phyloP scores from a whole-genome alignment of 2,888 invertebrate species.

The Neocrepidodera transversa region DNA sequence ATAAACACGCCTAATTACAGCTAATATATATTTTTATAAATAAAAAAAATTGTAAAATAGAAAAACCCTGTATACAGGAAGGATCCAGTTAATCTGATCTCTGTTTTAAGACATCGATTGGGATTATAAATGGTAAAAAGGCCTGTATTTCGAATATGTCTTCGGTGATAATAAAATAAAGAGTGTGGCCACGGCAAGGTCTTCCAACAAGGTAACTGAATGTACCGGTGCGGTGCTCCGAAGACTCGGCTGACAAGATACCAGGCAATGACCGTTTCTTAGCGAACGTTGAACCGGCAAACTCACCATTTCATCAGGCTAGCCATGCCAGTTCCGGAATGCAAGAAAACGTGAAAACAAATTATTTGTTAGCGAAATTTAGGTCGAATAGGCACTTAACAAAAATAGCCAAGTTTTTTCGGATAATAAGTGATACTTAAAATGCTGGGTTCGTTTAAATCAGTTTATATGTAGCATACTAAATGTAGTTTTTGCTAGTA shows the following conservation, averaged over 20 bases:
- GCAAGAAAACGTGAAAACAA: constrained; percentile 33
- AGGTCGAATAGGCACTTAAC: not conserved
- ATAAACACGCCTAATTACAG: too few species aligned
- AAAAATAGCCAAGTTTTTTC: too few species aligned
- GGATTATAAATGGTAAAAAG: not conserved
- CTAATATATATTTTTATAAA: too few species aligned
- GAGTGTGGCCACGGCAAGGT: constrained; percentile 30
- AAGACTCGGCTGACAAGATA: constrained; percentile 52
- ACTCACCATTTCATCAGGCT: constrained; percentile 54
- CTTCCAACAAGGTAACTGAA: constrained; percentile 39
- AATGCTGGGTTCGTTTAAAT: too few species aligned
- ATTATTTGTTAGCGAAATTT: constrained; percentile 11
- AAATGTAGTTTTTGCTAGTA: too few species aligned
- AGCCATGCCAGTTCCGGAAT: constrained; percentile 48
- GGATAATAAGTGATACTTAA: too few species aligned
- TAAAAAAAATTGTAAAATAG: too few species aligned
- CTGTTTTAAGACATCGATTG: too few species aligned
- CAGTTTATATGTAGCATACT: too few species aligned
- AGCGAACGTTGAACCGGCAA: constrained; percentile 53
- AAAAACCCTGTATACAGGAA: too few species aligned
- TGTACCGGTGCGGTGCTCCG: constrained; percentile 40
- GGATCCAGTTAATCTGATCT: too few species aligned
- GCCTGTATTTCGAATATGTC: not conserved
- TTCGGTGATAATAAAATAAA: constrained; percentile 1
- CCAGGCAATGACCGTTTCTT: constrained; percentile 56